Evolutionary conservation across 2,113 vertebrate species (phyloP), one percentile per base, ranked within the genome.

Genomic region (Hippoglossus stenolepis): DNA sequence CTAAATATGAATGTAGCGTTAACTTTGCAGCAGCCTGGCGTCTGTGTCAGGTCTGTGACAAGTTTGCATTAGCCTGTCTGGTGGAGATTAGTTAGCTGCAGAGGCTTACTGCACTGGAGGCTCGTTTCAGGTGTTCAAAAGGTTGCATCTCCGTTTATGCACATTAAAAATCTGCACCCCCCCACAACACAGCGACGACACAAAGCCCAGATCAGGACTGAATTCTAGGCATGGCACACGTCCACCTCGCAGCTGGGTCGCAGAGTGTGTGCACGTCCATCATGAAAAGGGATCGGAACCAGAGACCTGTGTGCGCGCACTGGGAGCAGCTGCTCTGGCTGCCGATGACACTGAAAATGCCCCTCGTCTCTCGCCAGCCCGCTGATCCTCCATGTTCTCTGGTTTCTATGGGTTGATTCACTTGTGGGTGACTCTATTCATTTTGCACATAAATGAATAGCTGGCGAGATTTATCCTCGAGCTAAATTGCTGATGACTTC

Each of bases 371-470:
- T 62, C 9, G n/a, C 40, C 67, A 69, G 74, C 53, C 65, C 31
- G 14, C 70, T 23, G 45, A 73, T 35, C 82, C 68, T 61, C 83
- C 60, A 69, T 82, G 45, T 67, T 65, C 4, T 15, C 57, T 15
- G 21, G 57, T 81, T 70, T 75, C 61, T 69, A 62, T 77, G 57
- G 56, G 24, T 65, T 62, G 59, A 80, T 66, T 82, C 70, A 24
- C 24, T 79, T 83, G 63, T 69, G 85, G 84, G 83, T 83, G 85
- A 43, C 53, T 85, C 78, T 38, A 70, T 89, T 91, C 82, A 86
- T 73, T 74, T 82, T 63, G 13, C 26, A 67, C 77, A 79, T 70
- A 82, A 65, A 83, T 85, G 64, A 83, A 77, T 82, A 80, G 70
- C 84, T 45, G 77, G 51, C 61, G 82, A 71, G 65, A 60, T 74